Conservation (phyloP, 1,140 invertebrate species). For the Myzus persicae region DNA sequence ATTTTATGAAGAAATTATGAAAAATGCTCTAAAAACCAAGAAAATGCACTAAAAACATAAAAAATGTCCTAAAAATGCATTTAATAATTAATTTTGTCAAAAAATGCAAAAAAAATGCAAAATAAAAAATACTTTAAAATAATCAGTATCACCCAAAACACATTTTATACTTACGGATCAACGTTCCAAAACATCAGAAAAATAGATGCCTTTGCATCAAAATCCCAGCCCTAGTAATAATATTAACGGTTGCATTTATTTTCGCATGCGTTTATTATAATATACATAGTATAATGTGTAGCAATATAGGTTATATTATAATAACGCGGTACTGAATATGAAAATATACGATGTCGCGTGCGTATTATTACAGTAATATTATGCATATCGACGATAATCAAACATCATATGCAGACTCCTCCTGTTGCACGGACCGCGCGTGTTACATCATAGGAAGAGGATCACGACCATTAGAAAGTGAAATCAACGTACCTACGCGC, state of each 20-base stretch:
- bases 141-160: too few species aligned
- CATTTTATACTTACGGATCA: too few species aligned
- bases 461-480: constrained; percentile 56
- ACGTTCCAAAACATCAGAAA: too few species aligned
- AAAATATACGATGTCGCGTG: constrained; percentile 25
- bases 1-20: too few species aligned
- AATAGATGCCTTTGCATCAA: too few species aligned
- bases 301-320: neutral
- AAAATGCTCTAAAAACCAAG: too few species aligned
- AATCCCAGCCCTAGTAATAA: too few species aligned
- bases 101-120: too few species aligned
- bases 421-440: neutral
- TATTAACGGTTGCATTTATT: neutral
- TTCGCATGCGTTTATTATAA: neutral
- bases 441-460: constrained; percentile 56
- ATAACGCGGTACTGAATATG: neutral
- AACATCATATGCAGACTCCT: constrained; percentile 24
- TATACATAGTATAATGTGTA: neutral
- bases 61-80: too few species aligned
- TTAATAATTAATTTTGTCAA: too few species aligned
- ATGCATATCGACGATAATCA: neutral
- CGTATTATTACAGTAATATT: neutral
- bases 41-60: too few species aligned
- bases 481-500: constrained; percentile 45
- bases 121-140: too few species aligned